Conservation (phyloP, 2,888 invertebrate species). For the Agrilus cyanescens region DNA sequence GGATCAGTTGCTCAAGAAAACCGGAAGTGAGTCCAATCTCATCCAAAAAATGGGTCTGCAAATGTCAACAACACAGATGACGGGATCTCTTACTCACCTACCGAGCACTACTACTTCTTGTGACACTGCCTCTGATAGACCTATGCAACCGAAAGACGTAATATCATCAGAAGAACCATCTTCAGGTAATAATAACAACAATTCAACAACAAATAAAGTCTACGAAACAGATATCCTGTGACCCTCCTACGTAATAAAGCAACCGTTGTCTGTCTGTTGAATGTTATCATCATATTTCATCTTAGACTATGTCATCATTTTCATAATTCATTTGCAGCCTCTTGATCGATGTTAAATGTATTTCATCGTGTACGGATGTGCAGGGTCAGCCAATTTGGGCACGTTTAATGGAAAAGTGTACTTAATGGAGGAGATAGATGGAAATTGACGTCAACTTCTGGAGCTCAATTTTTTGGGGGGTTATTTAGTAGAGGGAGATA, state of each 20-base stretch:
- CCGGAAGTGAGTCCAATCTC: constrained; percentile 79
- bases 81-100: constrained; percentile 52
- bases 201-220: constrained; percentile 63
- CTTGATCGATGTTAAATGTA: constrained; percentile 6
- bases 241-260: constrained; percentile 34
- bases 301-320: constrained; percentile 8
- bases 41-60: constrained; percentile 72
- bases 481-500: too few relatives aligned
- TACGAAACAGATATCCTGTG: constrained; percentile 93
- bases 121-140: constrained; percentile 19
- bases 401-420: too few relatives aligned
- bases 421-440: too few relatives aligned
- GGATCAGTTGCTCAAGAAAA: constrained; percentile 60
- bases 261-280: constrained; percentile 16
- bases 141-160: constrained; percentile 27
- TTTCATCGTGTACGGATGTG: too few relatives aligned
- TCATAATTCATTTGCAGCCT: constrained; percentile 8
- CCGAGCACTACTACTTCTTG: constrained; percentile 32
- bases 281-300: constrained; percentile 9
- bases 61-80: constrained; percentile 41
- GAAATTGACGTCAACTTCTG: too few relatives aligned
- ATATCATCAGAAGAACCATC: constrained; percentile 15
- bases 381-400: too few relatives aligned
- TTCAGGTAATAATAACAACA: constrained; percentile 16
- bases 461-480: too few relatives aligned